A percentile compares a stretch with the other conserved stretches of the same genome.
Evolutionary conservation across 2,888 invertebrate species (phyloP).

Genomic region (Lepidocyrtoides sp.): DNA sequence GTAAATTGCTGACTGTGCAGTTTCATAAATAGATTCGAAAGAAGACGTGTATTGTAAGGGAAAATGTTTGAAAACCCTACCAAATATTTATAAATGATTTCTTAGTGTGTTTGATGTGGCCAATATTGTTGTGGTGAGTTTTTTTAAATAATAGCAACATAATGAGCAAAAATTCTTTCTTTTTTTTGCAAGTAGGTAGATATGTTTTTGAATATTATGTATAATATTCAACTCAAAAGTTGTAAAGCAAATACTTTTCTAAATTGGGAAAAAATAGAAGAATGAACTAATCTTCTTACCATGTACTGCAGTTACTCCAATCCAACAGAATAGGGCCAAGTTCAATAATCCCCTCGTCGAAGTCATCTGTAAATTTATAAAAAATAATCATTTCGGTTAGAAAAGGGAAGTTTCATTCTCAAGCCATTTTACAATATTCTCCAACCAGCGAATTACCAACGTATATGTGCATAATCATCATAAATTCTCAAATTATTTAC

Average conservation of each 20-base stretch:
- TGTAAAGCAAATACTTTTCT: constrained; percentile 8
- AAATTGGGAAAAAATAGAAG: background rate
- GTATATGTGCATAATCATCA: no score
- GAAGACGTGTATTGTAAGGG: constrained; percentile 64
- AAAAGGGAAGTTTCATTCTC: background rate
- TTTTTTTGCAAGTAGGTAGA: background rate
- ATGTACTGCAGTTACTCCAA: constrained; percentile 84
- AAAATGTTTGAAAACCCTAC: constrained; percentile 60
- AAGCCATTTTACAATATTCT: background rate
- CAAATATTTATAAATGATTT: constrained; percentile 37
- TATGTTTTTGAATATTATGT: background rate
- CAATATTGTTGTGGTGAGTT: constrained; percentile 24
- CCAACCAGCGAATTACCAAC: no score
- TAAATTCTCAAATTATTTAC: no score
- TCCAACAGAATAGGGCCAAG: constrained; percentile 84
- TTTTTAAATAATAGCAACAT: constrained; percentile 29
- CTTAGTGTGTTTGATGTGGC: constrained; percentile 55
- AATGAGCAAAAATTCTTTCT: constrained; percentile 42
- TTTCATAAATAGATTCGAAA: constrained; percentile 73
- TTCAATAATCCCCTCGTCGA: constrained; percentile 85
- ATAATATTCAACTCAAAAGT: background rate
- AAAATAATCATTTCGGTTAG: constrained; percentile 33
- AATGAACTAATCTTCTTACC: constrained; percentile 81
- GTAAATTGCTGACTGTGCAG: constrained; percentile 59
- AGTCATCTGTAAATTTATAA: constrained; percentile 82